Base-by-base conservation (phyloP, 1,140 invertebrate species). In the Conopomorpha cramerella region DNA sequence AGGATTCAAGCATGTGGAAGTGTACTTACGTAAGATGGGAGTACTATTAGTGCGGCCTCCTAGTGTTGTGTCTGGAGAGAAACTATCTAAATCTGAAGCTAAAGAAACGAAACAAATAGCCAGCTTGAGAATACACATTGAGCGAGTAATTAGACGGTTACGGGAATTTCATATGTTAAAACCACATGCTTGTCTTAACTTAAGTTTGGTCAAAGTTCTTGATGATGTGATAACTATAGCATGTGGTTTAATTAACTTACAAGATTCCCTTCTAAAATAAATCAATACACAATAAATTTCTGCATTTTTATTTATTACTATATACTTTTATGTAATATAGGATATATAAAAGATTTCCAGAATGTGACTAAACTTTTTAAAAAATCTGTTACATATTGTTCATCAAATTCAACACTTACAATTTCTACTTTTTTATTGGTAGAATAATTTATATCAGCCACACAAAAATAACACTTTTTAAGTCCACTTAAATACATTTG, bases 51-150 rank as follows among this genome's bases (percentile, higher is more conserved):
- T 74, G 27, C 36, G 63, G 41, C 65, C 68, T 13, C 62, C 66
- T 32, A 63, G 51, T 51, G 62, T 71, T 34, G 34, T 15, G 38
- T 16, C 36, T 17, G 37, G 30, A 35, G 33, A 14, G 2, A 52
- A 51, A 19, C 34, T 39, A 10, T 38, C 46, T 8, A 62, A 70
- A 51, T 30, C 39, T 27, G 57, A 74, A 45, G 58, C 58, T 7
- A 48, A 48, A 11, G 38, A 45, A 43, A 49, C 63, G 11, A 74
- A 70, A n/a, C n/a, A n/a, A n/a, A n/a, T n/a, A n/a, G n/a, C n/a
- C n/a, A n/a, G n/a, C n/a, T n/a, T n/a, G n/a, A 37, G 67, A 43
- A 65, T 76, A 34, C 58, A 74, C 38, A 43, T 74, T 8, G 64
- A 77, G 52, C n/a, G 61, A 32, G 54, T 54, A 7, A 65, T 67